Evolutionary conservation across 2,113 vertebrate genomes (phyloP).

Genomic region (Stegostoma tigrinum): DNA sequence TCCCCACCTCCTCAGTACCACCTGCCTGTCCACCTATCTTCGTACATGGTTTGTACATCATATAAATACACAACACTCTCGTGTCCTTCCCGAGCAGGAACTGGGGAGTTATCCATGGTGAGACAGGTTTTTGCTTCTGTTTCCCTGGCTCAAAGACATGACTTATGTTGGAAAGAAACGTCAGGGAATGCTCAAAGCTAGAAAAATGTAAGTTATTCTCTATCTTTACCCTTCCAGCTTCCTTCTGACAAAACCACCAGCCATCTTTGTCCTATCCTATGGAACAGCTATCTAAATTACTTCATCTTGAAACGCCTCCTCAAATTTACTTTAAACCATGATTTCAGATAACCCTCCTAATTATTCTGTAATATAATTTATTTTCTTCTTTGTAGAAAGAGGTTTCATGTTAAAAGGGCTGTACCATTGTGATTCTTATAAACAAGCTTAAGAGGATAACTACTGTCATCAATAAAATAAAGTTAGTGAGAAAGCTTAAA

Average conservation of each 20-base stretch:
- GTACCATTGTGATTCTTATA: neutral
- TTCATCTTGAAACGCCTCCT: neutral
- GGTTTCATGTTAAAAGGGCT: neutral
- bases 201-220: neutral
- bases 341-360: neutral
- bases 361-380: neutral
- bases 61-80: neutral
- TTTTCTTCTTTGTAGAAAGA: neutral
- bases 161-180: neutral
- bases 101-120: neutral
- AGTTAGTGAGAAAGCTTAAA: neutral
- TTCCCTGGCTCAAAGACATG: neutral
- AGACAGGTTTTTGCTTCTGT: neutral
- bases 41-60: neutral
- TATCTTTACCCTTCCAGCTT: neutral
- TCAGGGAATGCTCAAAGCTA: neutral
- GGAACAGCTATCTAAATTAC: neutral
- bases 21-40: too few species aligned
- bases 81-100: neutral
- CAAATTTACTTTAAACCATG: neutral
- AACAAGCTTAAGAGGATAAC: neutral
- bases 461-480: neutral
- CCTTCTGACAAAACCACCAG: neutral
- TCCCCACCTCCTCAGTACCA: too few species aligned
- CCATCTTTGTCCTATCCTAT: neutral